phyloP scores from a whole-genome alignment of 1,140 invertebrate genomes.

The Drosophila mauritiana region DNA sequence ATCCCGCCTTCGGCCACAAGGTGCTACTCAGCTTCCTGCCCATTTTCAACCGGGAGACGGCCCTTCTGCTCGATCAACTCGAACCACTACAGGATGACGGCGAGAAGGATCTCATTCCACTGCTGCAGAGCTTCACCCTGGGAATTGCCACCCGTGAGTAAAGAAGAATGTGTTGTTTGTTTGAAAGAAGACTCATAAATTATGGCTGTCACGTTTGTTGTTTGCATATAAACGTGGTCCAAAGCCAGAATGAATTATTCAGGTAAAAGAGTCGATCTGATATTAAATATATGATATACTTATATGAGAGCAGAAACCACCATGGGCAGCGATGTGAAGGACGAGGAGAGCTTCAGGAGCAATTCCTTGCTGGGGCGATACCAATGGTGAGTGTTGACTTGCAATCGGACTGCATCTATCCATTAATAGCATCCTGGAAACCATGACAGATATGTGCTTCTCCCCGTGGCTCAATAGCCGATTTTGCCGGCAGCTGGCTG shows the following conservation, averaged over 20 bases:
- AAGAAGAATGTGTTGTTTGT: no score
- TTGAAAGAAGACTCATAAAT: no score
- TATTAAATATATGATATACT: no score
- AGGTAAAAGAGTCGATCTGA: no score
- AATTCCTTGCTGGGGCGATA: constrained; percentile 56
- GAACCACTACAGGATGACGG: constrained; percentile 32
- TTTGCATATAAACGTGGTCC: no score
- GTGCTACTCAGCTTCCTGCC: constrained; percentile 71
- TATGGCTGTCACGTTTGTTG: no score
- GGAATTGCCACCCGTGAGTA: constrained; percentile 73
- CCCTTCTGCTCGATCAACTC: constrained; percentile 41
- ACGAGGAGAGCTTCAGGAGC: constrained; percentile 39
- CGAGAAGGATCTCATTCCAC: constrained; percentile 54
- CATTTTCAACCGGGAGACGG: constrained; percentile 66
- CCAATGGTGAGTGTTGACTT: constrained; percentile 61
- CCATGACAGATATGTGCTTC: constrained; percentile 78
- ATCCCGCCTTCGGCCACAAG: constrained; percentile 77
- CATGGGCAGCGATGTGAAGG: constrained; percentile 68
- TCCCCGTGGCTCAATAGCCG: constrained; percentile 65
- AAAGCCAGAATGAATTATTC: no score
- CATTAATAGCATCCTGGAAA: constrained; percentile 66
- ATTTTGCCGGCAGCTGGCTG: constrained; percentile 40
- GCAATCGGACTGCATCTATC: constrained; percentile 29
- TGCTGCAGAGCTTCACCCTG: constrained; percentile 66
- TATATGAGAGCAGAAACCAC: constrained; percentile 61